Conservation (phyloP, 2,888 invertebrate species). For the Epistrophe eligans region DNA sequence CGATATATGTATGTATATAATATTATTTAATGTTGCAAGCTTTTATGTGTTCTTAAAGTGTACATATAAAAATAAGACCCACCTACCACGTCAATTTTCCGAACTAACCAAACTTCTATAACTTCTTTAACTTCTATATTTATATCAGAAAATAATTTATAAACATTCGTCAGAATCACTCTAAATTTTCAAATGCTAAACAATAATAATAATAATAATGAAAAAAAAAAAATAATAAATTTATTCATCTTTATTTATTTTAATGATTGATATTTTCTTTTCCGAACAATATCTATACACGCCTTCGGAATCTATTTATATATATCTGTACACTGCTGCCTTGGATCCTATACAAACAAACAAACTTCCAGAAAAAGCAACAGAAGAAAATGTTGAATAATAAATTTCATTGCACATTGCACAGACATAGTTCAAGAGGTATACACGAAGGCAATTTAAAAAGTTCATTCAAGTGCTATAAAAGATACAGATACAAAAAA, state of each 20-base stretch:
- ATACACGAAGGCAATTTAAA: slow-evolving; percentile 15
- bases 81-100: not conserved
- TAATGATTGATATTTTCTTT: not conserved
- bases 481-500: not conserved
- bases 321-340: not conserved
- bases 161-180: not conserved
- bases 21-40: not conserved
- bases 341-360: not conserved
- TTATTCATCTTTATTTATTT: not conserved
- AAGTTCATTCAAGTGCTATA: slow-evolving; percentile 18
- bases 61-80: not conserved
- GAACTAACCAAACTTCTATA: too few relatives aligned
- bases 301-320: too few relatives aligned
- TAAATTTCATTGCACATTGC: slow-evolving; percentile 6
- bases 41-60: not conserved
- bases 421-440: not conserved
- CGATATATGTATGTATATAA: not conserved
- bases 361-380: not conserved
- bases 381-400: not conserved
- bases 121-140: too few relatives aligned
- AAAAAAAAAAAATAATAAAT: not conserved
- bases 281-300: not conserved
- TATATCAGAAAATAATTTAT: not conserved
- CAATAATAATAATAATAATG: too few relatives aligned
- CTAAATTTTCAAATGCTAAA: not conserved